These are phyloP conservation scores for Anthrax anthrax DNA, from an alignment of 2,888 invertebrate genomes.

Conservation along the genomic window DNA sequence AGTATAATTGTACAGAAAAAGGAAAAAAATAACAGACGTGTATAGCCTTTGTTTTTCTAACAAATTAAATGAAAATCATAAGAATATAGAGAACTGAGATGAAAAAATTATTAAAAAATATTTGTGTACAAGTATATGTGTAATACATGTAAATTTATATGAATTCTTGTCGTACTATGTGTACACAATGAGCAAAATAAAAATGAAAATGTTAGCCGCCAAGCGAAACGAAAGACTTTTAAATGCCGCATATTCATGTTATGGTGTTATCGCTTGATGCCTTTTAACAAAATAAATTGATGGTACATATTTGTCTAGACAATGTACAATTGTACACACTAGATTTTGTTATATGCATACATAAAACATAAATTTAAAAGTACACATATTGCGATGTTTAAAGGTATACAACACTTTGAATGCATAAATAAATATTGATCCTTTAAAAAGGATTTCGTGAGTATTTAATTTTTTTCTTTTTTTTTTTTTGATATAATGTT, in stretches of 20 bases:
- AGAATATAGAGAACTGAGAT: too few relatives aligned
- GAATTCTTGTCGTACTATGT: too few relatives aligned
- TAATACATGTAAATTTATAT: too few relatives aligned
- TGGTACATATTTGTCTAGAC: background rate
- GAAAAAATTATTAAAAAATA: too few relatives aligned
- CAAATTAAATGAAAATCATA: background rate
- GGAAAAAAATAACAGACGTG: too few relatives aligned
- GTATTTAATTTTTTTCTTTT: too few relatives aligned
- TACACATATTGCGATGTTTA: too few relatives aligned
- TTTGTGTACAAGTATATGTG: background rate
- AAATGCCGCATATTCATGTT: background rate
- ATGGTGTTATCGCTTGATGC: too few relatives aligned
- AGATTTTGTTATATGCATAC: background rate
- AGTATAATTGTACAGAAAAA: too few relatives aligned
- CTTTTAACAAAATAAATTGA: background rate
- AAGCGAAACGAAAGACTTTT: background rate
- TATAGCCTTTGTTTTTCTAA: background rate
- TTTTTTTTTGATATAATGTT: background rate
- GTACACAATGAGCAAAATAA: background rate
- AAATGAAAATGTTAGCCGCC: background rate
- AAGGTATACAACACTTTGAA: background rate
- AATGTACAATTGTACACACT: too few relatives aligned
- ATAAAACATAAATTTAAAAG: background rate
- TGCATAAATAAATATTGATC: background rate
- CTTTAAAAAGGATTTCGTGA: background rate